Evolutionary conservation across 2,888 invertebrate genomes (phyloP), one percentile per base, ranked within the genome.

Genomic region (Trachelus iudaicus): DNA sequence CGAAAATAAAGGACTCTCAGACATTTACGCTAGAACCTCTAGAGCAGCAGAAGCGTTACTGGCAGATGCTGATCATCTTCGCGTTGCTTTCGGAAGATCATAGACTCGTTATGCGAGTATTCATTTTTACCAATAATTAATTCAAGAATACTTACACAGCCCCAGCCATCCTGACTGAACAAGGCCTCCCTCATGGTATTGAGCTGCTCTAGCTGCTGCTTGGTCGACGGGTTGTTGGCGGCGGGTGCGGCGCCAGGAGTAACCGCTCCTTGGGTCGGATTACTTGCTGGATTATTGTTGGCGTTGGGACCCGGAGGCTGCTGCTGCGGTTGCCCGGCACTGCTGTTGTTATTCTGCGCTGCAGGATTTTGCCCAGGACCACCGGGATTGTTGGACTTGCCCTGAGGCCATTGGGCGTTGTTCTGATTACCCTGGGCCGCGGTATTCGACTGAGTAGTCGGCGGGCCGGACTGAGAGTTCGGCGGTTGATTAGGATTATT

Each of bases 161-260:
- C 97, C 98, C 98, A 98, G 84, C 98, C 98, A 91, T 98, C 98
- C 90, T 96, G 96, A 91, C 97, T 96, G 91, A 96, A 97, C 80
- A 98, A 94, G 76, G 97, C 97, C 92, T 98, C 97, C 82, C 97
- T 94, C 97, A 98, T 97, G 81, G 95, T 96, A 92, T 96, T 97
- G 83, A 97, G 94, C 92, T 97, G 97, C 92, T 97, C 97, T 85
- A 97, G 94, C 91, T 96, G 95, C 89, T 95, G 94, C 92, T 97
- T 96, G 79, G 97, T 96, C 81, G 96, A 94, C 37, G 91, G 89
- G 83, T 88, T 90, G 84, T 88, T 91, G 86, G 94, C 95, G 82
- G 94, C 94, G 74, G 94, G 91, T 73, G 91, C 88, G 75, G 86
- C 86, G 40, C 86, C 86, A 79, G 84, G 85, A 40, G 85, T 88